Evolutionary conservation across 2,888 invertebrate species (phyloP).

Genomic region (Drosophila percnosoma): DNA sequence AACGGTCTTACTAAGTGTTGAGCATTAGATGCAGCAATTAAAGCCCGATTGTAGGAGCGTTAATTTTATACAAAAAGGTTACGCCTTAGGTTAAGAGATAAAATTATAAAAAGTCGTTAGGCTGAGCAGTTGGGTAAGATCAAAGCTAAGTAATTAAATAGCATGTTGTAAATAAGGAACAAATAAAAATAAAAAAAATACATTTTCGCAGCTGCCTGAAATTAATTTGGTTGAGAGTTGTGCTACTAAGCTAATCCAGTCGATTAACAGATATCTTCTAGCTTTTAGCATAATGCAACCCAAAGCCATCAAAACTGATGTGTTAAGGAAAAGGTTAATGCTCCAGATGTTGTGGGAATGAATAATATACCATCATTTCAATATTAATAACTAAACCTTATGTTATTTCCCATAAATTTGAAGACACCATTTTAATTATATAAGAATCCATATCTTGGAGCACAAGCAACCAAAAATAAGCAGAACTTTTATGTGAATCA

Average conservation of each 20-base stretch:
- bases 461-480: neutral
- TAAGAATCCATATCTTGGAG: neutral
- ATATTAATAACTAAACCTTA: neutral
- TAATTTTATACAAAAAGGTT: conserved; percentile 24
- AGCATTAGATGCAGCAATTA: conserved; percentile 54
- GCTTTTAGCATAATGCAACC: neutral
- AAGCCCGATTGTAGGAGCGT: conserved; percentile 25
- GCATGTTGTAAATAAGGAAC: neutral
- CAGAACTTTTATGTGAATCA: neutral
- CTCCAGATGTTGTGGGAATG: neutral
- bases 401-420: neutral
- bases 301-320: neutral
- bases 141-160: neutral
- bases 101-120: conserved; percentile 2
- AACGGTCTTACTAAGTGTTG: conserved; percentile 47
- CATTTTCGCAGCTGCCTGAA: accelerated
- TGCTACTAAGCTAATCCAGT: neutral
- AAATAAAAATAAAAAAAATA: neutral
- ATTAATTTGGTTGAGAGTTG: neutral
- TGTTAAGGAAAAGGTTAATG: accelerated
- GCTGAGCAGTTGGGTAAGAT: neutral
- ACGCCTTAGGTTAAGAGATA: conserved; percentile 3
- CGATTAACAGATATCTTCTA: too few species aligned
- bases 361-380: neutral
- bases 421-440: neutral